These are phyloP conservation scores for Galemys pyrenaicus DNA, from an alignment of 2,113 vertebrate genomes.

Conservation along the genomic window DNA sequence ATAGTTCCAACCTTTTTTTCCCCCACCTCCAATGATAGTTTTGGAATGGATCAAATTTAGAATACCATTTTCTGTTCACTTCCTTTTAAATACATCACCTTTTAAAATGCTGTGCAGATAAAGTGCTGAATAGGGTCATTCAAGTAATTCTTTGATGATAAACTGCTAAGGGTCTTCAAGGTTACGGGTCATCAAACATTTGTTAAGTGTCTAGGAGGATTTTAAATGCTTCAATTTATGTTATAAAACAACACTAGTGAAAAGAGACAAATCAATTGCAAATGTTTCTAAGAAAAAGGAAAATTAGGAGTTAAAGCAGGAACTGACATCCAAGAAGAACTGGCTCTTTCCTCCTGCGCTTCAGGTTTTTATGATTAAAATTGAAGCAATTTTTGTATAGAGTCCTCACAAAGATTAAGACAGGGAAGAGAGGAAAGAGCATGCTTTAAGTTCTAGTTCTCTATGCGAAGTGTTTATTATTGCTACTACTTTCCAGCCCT, in stretches of 20 bases:
- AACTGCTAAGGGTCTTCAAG: neutral
- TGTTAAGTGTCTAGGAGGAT: neutral
- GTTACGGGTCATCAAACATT: neutral
- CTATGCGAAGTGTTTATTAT: neutral
- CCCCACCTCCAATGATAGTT: neutral
- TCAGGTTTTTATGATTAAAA: neutral
- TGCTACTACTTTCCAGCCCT: neutral
- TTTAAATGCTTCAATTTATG: neutral
- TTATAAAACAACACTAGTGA: neutral
- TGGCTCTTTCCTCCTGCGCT: neutral
- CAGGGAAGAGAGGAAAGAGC: neutral
- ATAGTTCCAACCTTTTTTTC: neutral
- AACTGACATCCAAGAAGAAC: neutral
- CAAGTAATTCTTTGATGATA: neutral
- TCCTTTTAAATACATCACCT: neutral
- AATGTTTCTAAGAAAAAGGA: neutral
- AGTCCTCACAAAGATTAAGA: accelerated
- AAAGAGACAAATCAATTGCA: neutral
- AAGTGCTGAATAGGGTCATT: neutral
- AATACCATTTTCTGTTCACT: neutral
- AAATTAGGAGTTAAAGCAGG: neutral
- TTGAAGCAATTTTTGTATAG: neutral
- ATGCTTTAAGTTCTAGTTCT: neutral
- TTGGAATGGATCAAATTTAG: neutral
- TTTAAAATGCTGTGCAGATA: neutral